Evolutionary conservation across 2,888 invertebrate genomes (phyloP).

Genomic region (Aspidiotus destructor): DNA sequence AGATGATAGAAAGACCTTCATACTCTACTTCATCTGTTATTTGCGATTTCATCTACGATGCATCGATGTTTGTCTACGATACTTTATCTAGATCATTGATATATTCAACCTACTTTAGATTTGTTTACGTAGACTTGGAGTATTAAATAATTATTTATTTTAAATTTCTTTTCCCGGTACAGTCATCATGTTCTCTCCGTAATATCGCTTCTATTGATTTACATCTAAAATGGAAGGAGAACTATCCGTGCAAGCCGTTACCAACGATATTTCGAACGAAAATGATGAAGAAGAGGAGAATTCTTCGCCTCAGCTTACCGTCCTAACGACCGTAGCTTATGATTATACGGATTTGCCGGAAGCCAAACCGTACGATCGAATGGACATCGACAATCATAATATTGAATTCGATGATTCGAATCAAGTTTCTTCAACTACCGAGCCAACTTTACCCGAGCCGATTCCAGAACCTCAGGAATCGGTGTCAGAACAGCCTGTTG

Average conservation of each 20-base stretch:
- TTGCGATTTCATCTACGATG: too few species aligned
- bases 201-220: too few species aligned
- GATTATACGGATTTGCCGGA: constrained; percentile 1
- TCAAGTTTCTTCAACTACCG: background rate
- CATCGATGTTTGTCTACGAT: too few species aligned
- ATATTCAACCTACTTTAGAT: too few species aligned
- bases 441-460: background rate
- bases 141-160: too few species aligned
- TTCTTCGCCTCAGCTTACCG: background rate
- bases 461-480: background rate
- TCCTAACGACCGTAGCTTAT: constrained; percentile 8
- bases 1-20: too few species aligned
- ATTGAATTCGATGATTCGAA: constrained; percentile 3
- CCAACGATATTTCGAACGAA: background rate
- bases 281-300: background rate
- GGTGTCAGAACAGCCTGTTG: background rate
- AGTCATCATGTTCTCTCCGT: too few species aligned
- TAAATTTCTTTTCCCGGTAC: too few species aligned
- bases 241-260: background rate
- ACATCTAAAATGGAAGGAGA: background rate
- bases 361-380: constrained; percentile 14
- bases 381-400: constrained; percentile 29
- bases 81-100: too few species aligned
- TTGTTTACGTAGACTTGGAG: too few species aligned
- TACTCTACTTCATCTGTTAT: too few species aligned